Base-by-base conservation (phyloP, 2,113 vertebrate species). In the Rafetus swinhoei region DNA sequence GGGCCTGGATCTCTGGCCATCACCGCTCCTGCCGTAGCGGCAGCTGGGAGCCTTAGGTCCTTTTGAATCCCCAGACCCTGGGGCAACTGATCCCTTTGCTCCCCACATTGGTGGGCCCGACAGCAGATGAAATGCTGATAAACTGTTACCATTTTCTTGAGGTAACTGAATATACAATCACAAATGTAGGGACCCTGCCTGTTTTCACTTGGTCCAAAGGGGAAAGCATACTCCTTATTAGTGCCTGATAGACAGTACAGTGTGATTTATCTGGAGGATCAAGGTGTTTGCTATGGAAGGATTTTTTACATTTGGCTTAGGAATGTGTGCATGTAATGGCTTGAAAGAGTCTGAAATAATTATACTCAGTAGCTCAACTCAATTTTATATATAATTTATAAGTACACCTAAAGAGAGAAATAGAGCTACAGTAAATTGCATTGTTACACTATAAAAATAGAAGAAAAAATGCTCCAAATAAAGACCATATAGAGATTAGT, bases 261-360 rank as follows among this genome's bases (percentile, higher is more conserved):
- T 60, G 76, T 72, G 88, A 81, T 60, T 45, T 69, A 53, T 50
- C 35, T 14, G 0, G 0, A 87, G 32, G 62, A 95, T 94, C 86
- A 96, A 92, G 88, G 93, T 52, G 7, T 62, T 80, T 14, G 1
- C 5, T 93, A 19, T 88, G 84, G 92, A 95, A 87, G 72, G 77
- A 88, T 87, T 94, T 21, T 45, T 9, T 80, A 80, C 0, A 0
- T 19, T 21, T 13, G 57, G 52, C 82, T 35, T 86, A 57, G 89
- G 69, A 93, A 88, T 86, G 88, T 72, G 35, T 65, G 82, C 0
- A 77, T 65, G 81, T 4, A n/a, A 79, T 62, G 22, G 8, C 52
- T 72, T 86, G 35, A 62, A 95, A 1, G n/a, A 84, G 82, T 79
- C 92, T 90, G 86, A 92, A 91, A 91, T 93, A 91, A 87, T 96